Base-by-base conservation (phyloP, 2,797 vertebrate species). In the Astyanax mexicanus region DNA sequence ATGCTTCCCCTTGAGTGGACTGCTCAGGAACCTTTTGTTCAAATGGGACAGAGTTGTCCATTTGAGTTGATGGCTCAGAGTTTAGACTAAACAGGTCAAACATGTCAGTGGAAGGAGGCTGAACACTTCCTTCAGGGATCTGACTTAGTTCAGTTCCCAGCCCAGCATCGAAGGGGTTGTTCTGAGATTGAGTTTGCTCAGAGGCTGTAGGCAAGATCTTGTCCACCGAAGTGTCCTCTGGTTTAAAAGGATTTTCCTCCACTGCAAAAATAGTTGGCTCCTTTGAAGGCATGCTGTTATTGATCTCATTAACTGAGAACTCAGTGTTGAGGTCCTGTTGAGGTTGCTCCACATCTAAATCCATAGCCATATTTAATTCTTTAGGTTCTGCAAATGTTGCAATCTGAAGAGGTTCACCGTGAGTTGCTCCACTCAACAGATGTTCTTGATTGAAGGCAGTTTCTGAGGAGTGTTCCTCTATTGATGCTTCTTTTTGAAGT, bases 61-160 rank as follows among this genome's bases (percentile, higher is more conserved):
- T 29, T 57, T 81, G 85, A 78, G 45, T 23, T 73, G 86, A 74
- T 2, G 78, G 64, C 55, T 15, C 4, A 15, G 74, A 64, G 8
- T 88, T 82, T 62, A 85, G 83, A 70, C 69, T 49, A 67, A 92
- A 89, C 55, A 91, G 84, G 69, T 92, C 90, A 54, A 91, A 86
- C 73, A 72, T 71, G 8, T 57, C 19, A 1, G 4, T 77, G 35
- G 72, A 73, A 35, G 66, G 69, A 17, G 21, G 57, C 21, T 81
- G 79, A 52, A 27, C 79, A 57, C 12, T 55, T 3, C 80, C 62
- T 35, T 74, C 60, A 55, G 54, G 68, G 79, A 78, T 71, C 60
- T 52, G 54, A 32, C 25, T 58, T 62, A 55, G 75, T 66, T 10
- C 65, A 21, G 49, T 62, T 52, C 67, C 60, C 45, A 72, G n/a